Evolutionary conservation across 2,888 invertebrate genomes (phyloP).

Genomic region (Archips xylosteana): DNA sequence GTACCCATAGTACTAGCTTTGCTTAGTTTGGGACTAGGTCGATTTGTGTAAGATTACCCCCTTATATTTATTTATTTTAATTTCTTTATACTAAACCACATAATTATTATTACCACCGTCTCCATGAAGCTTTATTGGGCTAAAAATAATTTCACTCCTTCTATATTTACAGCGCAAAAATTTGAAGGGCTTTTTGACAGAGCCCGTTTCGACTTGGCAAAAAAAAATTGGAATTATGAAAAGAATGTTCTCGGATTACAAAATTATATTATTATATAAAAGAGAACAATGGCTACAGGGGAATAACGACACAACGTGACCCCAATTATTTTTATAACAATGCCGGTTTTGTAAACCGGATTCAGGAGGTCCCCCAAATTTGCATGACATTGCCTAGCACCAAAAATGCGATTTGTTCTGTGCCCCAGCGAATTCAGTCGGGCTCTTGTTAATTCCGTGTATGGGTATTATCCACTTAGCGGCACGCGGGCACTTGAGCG

Average conservation of each 20-base stretch:
- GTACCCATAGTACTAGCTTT: no score
- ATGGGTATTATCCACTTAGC: conserved; percentile 58
- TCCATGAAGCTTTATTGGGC: neutral
- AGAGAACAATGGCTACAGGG: conserved; percentile 60
- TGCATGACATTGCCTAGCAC: conserved; percentile 74
- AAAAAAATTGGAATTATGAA: conserved; percentile 28
- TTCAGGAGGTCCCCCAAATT: conserved; percentile 67
- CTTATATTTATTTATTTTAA: no score
- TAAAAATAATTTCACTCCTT: neutral
- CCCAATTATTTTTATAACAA: conserved; percentile 81
- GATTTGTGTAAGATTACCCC: no score
- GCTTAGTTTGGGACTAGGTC: no score
- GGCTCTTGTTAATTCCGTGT: conserved; percentile 61
- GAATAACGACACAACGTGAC: conserved; percentile 65
- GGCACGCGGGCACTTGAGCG: conserved; percentile 47
- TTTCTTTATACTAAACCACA: no score
- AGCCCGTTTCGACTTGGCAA: conserved; percentile 20
- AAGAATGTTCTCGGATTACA: conserved; percentile 37
- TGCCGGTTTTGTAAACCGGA: conserved; percentile 69
- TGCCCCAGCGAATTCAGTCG: conserved; percentile 54
- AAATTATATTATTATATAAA: conserved; percentile 43
- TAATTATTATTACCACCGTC: no score
- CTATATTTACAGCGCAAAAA: conserved; percentile 1
- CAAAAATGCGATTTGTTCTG: conserved; percentile 68
- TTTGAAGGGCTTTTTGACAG: conserved; percentile 1